These are phyloP conservation scores for Anabas testudineus DNA, from an alignment of 2,797 vertebrate species.

Conservation along the genomic window DNA sequence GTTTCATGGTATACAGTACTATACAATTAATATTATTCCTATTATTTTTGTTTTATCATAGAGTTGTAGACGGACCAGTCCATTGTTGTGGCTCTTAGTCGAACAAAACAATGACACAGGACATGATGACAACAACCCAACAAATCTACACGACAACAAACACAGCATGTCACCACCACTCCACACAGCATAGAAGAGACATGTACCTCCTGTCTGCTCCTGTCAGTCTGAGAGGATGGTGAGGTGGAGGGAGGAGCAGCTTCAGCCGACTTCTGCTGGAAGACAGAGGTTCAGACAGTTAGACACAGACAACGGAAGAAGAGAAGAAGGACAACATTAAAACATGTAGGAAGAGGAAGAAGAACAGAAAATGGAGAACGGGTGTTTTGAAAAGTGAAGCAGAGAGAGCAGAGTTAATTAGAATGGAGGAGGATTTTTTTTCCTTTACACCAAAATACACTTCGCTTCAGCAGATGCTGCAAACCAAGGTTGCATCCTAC, in stretches of 20 bases:
- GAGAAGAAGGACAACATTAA: neutral
- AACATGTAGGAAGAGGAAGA: conserved; percentile 12
- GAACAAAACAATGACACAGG: conserved; percentile 1
- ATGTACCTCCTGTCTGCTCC: conserved; percentile 92
- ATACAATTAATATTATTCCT: too few relatives aligned
- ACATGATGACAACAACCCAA: conserved; percentile 7
- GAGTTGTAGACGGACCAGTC: neutral
- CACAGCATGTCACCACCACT: conserved; percentile 24
- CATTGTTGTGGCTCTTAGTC: neutral
- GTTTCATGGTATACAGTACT: too few relatives aligned
- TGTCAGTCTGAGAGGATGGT: conserved; percentile 91
- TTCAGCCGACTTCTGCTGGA: conserved; percentile 90
- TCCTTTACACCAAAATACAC: conserved; percentile 14
- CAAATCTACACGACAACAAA: conserved; percentile 3
- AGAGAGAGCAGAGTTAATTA: conserved; percentile 55
- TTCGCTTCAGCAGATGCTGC: conserved; percentile 27
- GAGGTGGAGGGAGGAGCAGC: conserved; percentile 88
- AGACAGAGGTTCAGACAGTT: conserved; percentile 39
- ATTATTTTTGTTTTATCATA: too few relatives aligned
- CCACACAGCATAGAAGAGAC: conserved; percentile 19
- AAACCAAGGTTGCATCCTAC: conserved; percentile 37
- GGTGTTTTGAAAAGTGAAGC: conserved; percentile 16
- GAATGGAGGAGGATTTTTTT: conserved; percentile 54
- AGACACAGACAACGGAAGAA: conserved; percentile 23
- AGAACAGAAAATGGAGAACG: conserved; percentile 10